Percentiles rank a stretch among this genome's conserved stretches.
Conservation (phyloP, 2,113 vertebrate species). For the Microtus ochrogaster region DNA sequence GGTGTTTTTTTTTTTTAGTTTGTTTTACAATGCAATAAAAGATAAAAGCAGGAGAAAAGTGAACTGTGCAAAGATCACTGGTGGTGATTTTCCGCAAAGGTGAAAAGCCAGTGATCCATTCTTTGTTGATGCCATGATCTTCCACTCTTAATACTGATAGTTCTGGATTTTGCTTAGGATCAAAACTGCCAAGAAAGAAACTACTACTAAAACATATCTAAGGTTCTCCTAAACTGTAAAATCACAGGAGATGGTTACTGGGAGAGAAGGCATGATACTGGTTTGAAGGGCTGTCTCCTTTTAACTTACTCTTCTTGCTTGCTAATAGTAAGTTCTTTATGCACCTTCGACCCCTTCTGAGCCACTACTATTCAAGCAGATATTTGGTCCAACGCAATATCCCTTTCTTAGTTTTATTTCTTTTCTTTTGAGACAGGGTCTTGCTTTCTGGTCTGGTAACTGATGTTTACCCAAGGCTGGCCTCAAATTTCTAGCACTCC, state of each 20-base stretch:
- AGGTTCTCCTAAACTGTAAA: constrained; percentile 58
- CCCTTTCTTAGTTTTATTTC: neutral
- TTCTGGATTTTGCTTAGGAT: constrained; percentile 60
- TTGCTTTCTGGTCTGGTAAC: neutral
- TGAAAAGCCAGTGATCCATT: constrained; percentile 63
- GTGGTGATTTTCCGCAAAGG: constrained; percentile 70
- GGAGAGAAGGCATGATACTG: constrained; percentile 51
- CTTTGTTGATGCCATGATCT: constrained; percentile 6
- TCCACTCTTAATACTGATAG: constrained; percentile 44
- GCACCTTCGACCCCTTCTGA: constrained; percentile 63
- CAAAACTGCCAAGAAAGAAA: constrained; percentile 66
- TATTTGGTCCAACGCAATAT: constrained; percentile 59
- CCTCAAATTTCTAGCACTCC: neutral
- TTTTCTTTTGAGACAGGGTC: neutral
- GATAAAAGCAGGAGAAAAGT: constrained; percentile 76
- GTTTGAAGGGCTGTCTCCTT: constrained; percentile 55
- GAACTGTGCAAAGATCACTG: constrained; percentile 79
- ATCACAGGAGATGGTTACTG: constrained; percentile 61
- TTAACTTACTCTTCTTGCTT: constrained; percentile 60
- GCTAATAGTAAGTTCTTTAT: constrained; percentile 53
- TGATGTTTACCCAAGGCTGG: neutral
- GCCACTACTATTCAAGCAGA: constrained; percentile 62
- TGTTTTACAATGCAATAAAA: constrained; percentile 48
- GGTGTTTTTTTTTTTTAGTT: constrained; percentile 51
- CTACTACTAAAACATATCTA: constrained; percentile 50